Conservation (phyloP, 64 coral and sea anemone species). For the Pocillopora verrucosa region DNA sequence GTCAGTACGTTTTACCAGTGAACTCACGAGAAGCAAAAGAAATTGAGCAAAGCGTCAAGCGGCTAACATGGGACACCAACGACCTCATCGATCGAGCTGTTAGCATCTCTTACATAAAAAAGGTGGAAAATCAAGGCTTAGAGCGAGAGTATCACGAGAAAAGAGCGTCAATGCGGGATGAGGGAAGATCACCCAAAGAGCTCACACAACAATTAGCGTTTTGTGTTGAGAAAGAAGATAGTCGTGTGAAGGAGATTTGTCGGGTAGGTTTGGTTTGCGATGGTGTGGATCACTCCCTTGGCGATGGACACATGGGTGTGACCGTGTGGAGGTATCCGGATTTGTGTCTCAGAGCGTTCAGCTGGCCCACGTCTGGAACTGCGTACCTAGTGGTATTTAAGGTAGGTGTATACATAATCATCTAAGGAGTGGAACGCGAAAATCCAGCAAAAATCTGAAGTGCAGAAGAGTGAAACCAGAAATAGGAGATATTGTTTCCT, state of each 20-base stretch:
- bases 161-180: slow-evolving; percentile 37
- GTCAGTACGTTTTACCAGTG: slow-evolving; percentile 58
- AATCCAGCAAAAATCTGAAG: too few species aligned
- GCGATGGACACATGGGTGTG: slow-evolving; percentile 75
- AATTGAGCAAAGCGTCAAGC: slow-evolving; percentile 26
- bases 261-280: slow-evolving; percentile 57
- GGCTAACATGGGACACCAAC: slow-evolving; percentile 44
- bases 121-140: slow-evolving; percentile 62
- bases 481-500: too few species aligned
- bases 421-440: too few species aligned
- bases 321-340: slow-evolving; percentile 70
- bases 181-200: slow-evolving; percentile 63
- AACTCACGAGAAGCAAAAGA: slow-evolving; percentile 80
- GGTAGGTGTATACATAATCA: slow-evolving; percentile 3
- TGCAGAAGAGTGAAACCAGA: too few species aligned
- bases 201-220: slow-evolving; percentile 63
- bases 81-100: slow-evolving; percentile 41
- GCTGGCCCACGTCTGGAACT: slow-evolving; percentile 12
- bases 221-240: slow-evolving; percentile 22
- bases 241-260: slow-evolving; percentile 64
- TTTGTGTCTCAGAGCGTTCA: slow-evolving; percentile 42
- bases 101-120: slow-evolving; percentile 49
- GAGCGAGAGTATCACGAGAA: slow-evolving; percentile 65
- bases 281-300: slow-evolving; percentile 42
- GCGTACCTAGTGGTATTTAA: slow-evolving; percentile 70